Percentiles rank a stretch among this genome's conserved stretches.
Conservation (phyloP, 2,797 vertebrate genomes). For the Apodemus agrarius region DNA sequence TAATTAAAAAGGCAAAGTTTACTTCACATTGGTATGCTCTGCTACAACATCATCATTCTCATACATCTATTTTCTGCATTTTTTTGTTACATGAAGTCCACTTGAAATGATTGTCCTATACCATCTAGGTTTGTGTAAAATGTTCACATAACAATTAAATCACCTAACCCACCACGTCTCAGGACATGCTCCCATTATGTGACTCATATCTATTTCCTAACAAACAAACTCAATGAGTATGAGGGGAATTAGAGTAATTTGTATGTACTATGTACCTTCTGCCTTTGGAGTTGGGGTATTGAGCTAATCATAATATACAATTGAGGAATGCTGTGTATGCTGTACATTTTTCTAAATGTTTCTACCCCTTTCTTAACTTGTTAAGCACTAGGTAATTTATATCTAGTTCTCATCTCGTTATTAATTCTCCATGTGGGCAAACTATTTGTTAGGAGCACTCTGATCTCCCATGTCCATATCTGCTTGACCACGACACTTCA, state of each 20-base stretch:
- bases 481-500: background rate
- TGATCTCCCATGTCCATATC: background rate
- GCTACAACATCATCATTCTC: background rate
- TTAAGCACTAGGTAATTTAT: background rate
- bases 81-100: background rate
- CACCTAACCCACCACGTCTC: background rate
- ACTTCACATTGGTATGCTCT: background rate
- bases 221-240: background rate
- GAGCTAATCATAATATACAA: background rate
- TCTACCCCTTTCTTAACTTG: background rate
- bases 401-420: background rate
- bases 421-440: background rate
- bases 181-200: background rate
- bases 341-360: background rate
- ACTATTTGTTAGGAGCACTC: background rate
- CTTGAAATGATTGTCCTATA: fast-evolving
- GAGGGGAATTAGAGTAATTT: background rate
- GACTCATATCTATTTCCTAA: background rate
- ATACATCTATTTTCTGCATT: no score
- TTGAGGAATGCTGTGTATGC: background rate
- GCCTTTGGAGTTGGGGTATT: background rate
- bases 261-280: background rate
- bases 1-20: no score
- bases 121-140: background rate
- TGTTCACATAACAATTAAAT: background rate